These are phyloP conservation scores for Heliothis peltigera DNA, from an alignment of 2,888 invertebrate species.

Conservation along the genomic window DNA sequence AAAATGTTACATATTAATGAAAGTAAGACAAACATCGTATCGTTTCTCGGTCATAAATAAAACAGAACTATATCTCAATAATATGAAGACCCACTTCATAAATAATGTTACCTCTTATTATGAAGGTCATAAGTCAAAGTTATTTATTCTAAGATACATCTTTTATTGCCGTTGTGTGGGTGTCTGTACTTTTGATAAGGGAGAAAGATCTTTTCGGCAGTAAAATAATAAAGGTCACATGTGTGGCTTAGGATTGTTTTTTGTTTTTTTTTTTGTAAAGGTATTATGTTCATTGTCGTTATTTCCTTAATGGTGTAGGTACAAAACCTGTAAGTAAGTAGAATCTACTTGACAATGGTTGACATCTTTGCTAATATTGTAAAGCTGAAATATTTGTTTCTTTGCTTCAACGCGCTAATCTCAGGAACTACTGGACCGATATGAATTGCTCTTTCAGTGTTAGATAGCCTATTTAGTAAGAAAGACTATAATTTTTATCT, in stretches of 20 bases:
- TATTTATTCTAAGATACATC: conserved; percentile 31
- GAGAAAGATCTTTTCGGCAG: conserved; percentile 16
- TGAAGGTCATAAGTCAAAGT: conserved; percentile 36
- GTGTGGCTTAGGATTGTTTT: neutral
- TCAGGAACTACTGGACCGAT: too few species aligned
- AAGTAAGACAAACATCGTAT: conserved; percentile 53
- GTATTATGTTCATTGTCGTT: neutral
- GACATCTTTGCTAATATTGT: too few species aligned
- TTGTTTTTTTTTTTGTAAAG: too few species aligned
- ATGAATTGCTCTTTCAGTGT: too few species aligned
- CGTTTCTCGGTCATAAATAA: conserved; percentile 54
- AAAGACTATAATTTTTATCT: too few species aligned
- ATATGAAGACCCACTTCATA: conserved; percentile 39
- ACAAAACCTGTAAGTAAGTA: too few species aligned
- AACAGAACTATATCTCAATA: conserved; percentile 41
- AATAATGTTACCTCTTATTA: conserved; percentile 37
- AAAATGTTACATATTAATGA: conserved; percentile 54
- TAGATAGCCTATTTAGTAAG: too few species aligned
- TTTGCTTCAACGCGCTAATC: too few species aligned
- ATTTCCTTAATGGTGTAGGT: too few species aligned
- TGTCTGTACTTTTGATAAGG: neutral
- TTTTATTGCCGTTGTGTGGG: conserved; percentile 1
- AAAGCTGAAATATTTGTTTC: too few species aligned
- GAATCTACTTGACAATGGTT: too few species aligned
- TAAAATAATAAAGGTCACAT: neutral